Evolutionary conservation across 2,113 vertebrate species (phyloP).

Genomic region (Bubalus kerabau): DNA sequence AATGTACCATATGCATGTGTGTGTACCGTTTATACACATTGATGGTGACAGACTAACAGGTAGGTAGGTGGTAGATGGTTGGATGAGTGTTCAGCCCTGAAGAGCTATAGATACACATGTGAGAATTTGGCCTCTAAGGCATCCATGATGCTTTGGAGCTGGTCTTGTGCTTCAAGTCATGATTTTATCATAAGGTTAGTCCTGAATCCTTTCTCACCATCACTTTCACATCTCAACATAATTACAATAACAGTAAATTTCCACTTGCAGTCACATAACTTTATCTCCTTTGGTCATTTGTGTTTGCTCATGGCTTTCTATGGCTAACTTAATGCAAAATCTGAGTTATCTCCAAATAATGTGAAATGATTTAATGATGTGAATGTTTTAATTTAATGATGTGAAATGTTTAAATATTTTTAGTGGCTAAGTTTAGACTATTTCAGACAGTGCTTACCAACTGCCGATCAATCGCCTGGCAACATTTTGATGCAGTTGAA

Average conservation of each 20-base stretch:
- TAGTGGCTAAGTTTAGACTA: neutral
- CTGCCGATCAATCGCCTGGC: neutral
- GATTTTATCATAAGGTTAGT: rapidly evolving
- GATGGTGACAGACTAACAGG: neutral
- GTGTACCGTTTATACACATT: neutral
- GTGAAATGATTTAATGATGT: neutral
- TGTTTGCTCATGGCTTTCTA: neutral
- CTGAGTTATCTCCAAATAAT: neutral
- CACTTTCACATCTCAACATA: neutral
- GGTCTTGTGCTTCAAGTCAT: neutral
- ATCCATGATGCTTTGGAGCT: neutral
- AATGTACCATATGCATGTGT: rapidly evolving
- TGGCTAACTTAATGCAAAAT: neutral
- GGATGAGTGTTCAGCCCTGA: neutral
- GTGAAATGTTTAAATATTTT: neutral
- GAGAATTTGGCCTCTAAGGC: neutral
- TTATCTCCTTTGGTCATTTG: neutral
- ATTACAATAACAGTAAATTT: neutral
- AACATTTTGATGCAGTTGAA: neutral
- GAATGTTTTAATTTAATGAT: neutral
- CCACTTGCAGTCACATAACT: neutral
- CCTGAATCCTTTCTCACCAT: neutral
- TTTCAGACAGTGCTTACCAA: neutral
- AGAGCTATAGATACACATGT: neutral
- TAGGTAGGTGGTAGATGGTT: neutral